Evolutionary conservation across 2,113 vertebrate species (phyloP), one percentile per base, ranked within the genome.

Genomic region (Psilopogon haemacephalus): DNA sequence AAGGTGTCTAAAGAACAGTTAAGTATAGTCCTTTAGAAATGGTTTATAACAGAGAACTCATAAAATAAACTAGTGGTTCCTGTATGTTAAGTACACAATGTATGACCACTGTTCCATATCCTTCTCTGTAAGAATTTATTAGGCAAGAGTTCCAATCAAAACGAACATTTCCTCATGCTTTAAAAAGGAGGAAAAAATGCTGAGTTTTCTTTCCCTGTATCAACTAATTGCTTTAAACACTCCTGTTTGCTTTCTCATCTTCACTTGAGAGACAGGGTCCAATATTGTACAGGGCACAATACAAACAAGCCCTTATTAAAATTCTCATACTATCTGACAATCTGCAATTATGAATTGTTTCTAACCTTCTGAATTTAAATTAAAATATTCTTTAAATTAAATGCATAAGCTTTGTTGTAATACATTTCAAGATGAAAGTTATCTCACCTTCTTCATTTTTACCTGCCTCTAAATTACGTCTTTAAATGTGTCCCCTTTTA

Each of bases 91-190:
- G 21, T 19, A 13, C 11, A 12, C n/a, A 30, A 32, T 16, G 18
- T 27, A 35, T 0, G 1, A 71, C 23, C 40, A 3, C 0, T 3
- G 8, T 26, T 20, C 15, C 15, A 78, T 1, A 3, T 16, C 15
- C n/a, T 71, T 74, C 69, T 75, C 28, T 1, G 0, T 48, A 82
- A 58, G 44, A 42, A 70, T 78, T 73, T 86, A 55, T 82, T 70
- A 86, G 17, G 24, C n/a, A 73, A 11, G 26, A 70, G 48, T 93
- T 89, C 90, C 3, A 19, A 58, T 15, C 38, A 81, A 77, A 85
- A 59, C 7, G 1, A 90, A 48, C 3, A 28, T 55, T 63, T 67
- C 56, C 24, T 42, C 42, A 58, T 12, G 42, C 27, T 70, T 65
- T 11, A 65, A 50, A 88, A 63, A 24, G 5, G 19, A 32, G 8